Conservation (phyloP, 2,113 vertebrate species). For the Corythornis madagascariensis region DNA sequence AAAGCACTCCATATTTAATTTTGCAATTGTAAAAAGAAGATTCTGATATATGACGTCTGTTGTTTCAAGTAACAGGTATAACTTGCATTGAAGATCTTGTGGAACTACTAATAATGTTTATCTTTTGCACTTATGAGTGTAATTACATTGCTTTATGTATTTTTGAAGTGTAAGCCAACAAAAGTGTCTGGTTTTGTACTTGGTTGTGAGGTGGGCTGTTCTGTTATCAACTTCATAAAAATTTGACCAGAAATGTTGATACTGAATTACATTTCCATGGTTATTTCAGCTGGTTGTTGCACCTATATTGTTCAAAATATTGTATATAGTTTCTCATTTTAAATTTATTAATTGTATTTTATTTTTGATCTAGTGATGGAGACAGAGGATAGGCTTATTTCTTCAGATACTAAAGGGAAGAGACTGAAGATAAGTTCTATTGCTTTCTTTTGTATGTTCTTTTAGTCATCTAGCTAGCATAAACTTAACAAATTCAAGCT, state of each 20-base stretch:
- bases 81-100: neutral
- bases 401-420: neutral
- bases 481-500: slow-evolving; percentile 26
- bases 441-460: slow-evolving; percentile 26
- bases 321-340: slow-evolving; percentile 21
- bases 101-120: neutral
- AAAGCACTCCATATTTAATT: neutral
- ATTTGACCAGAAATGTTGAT: slow-evolving; percentile 9
- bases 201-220: neutral
- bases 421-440: neutral
- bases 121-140: neutral
- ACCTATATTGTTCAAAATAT: neutral
- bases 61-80: neutral
- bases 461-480: slow-evolving; percentile 11
- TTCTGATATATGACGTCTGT: neutral
- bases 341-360: slow-evolving; percentile 7
- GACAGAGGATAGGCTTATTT: neutral
- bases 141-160: neutral
- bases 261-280: neutral
- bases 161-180: slow-evolving; percentile 49
- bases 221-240: neutral
- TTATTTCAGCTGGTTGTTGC: slow-evolving; percentile 15
- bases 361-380: neutral
- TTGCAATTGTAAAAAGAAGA: neutral
- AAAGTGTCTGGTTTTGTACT: neutral